Conservation (phyloP, 2,113 vertebrate species). For the Podiceps cristatus region DNA sequence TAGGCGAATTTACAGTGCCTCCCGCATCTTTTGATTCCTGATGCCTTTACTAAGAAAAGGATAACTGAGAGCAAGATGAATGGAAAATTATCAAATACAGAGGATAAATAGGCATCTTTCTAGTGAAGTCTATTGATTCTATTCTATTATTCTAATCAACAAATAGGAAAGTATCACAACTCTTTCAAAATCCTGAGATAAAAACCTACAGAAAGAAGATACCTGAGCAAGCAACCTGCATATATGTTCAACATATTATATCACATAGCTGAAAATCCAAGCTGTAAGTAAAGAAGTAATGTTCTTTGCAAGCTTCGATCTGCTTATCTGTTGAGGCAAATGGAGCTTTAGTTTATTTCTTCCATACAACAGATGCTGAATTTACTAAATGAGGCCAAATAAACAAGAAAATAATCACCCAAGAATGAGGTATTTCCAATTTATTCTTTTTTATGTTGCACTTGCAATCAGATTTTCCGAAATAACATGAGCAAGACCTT, state of each 20-base stretch:
- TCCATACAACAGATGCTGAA: not conserved
- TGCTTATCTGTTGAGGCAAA: not conserved
- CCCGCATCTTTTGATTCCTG: not conserved
- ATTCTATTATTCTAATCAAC: not conserved
- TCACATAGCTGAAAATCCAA: not conserved
- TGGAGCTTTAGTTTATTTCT: not conserved
- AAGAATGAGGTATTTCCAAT: not conserved
- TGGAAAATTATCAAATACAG: not conserved
- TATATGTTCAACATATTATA: not conserved
- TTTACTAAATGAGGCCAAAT: not conserved
- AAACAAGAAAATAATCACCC: not conserved
- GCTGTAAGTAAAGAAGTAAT: constrained; percentile 1
- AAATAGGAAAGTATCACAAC: not conserved
- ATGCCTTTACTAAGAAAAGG: not conserved
- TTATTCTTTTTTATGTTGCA: not conserved
- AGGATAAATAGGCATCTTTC: not conserved
- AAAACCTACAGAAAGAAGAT: not conserved
- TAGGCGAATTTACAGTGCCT: not conserved
- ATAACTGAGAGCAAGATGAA: not conserved
- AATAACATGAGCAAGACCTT: not conserved
- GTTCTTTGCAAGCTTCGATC: constrained; percentile 8
- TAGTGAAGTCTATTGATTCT: not conserved
- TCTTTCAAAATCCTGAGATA: not conserved
- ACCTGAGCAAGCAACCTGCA: not conserved
- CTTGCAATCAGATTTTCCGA: not conserved